phyloP scores from a whole-genome alignment of 1,140 invertebrate species.

The Diprion similis region DNA sequence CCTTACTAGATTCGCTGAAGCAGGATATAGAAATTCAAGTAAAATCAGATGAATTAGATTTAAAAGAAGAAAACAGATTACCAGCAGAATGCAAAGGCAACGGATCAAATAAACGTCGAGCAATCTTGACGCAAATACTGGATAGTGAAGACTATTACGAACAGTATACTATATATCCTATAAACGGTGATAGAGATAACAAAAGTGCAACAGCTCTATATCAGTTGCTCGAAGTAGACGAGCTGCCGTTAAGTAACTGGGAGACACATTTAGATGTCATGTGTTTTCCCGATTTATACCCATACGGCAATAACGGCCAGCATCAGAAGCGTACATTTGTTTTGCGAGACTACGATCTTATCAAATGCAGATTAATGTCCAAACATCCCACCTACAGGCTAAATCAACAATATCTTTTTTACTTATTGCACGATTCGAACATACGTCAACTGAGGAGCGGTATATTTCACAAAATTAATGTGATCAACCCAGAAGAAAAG shows the following conservation, averaged over 20 bases:
- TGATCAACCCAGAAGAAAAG: no score
- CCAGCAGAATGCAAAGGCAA: slow-evolving; percentile 10
- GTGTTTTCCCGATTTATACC: slow-evolving; percentile 35
- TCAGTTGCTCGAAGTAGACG: slow-evolving; percentile 29
- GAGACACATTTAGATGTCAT: slow-evolving; percentile 25
- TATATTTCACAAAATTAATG: no score
- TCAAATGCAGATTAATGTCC: slow-evolving; percentile 30
- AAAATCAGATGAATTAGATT: no score
- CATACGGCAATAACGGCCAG: slow-evolving; percentile 29
- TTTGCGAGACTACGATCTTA: slow-evolving; percentile 28
- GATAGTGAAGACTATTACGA: slow-evolving; percentile 25
- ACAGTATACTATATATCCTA: slow-evolving; percentile 33
- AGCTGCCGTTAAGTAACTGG: slow-evolving; percentile 22
- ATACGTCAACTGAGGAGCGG: no score
- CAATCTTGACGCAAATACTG: slow-evolving; percentile 23
- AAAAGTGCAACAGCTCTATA: slow-evolving; percentile 27
- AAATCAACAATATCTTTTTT: slow-evolving; percentile 37
- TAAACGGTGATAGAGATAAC: slow-evolving; percentile 32
- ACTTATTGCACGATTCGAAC: no score
- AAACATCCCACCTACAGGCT: slow-evolving; percentile 29
- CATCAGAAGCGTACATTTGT: slow-evolving; percentile 23
- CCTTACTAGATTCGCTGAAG: no score
- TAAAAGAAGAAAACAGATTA: slow-evolving; percentile 28
- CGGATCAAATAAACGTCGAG: not conserved
- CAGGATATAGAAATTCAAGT: no score